phyloP scores from a whole-genome alignment of 2,888 invertebrate genomes.

The Lamproptera curius region DNA sequence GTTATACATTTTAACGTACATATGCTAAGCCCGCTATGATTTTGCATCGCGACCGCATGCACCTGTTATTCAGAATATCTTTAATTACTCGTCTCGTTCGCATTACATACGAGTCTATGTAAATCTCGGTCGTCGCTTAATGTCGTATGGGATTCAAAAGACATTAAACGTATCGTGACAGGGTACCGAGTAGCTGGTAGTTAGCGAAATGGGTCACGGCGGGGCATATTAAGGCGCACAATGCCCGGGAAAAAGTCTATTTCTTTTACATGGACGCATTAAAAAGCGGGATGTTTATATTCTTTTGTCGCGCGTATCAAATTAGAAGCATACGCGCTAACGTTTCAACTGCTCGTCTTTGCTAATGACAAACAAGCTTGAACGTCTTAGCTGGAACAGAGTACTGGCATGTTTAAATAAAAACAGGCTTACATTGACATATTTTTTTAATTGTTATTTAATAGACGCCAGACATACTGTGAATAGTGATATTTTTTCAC shows the following conservation, averaged over 20 bases:
- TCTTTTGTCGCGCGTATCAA: slow-evolving; percentile 1
- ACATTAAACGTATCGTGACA: slow-evolving; percentile 17
- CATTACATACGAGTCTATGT: background rate
- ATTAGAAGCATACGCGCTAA: background rate
- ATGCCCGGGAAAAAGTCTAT: slow-evolving; percentile 12
- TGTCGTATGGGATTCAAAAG: slow-evolving; percentile 13
- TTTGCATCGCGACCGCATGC: background rate
- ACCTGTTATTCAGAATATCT: background rate
- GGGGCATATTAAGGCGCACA: slow-evolving; percentile 8
- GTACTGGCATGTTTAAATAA: too few relatives aligned
- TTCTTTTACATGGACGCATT: slow-evolving; percentile 7
- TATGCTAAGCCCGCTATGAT: too few relatives aligned
- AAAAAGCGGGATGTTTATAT: slow-evolving; percentile 1
- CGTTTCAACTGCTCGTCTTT: too few relatives aligned
- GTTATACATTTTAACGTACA: too few relatives aligned
- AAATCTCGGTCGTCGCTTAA: slow-evolving; percentile 3
- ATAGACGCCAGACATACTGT: too few relatives aligned
- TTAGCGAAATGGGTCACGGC: slow-evolving; percentile 17
- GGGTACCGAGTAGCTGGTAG: slow-evolving; percentile 6
- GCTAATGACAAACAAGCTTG: too few relatives aligned
- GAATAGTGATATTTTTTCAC: too few relatives aligned
- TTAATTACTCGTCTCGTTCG: background rate
- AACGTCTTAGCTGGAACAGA: too few relatives aligned
- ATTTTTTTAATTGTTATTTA: too few relatives aligned
- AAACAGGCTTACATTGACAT: too few relatives aligned